Conservation (phyloP, 1,140 invertebrate species). For the Drosophila takahashii region DNA sequence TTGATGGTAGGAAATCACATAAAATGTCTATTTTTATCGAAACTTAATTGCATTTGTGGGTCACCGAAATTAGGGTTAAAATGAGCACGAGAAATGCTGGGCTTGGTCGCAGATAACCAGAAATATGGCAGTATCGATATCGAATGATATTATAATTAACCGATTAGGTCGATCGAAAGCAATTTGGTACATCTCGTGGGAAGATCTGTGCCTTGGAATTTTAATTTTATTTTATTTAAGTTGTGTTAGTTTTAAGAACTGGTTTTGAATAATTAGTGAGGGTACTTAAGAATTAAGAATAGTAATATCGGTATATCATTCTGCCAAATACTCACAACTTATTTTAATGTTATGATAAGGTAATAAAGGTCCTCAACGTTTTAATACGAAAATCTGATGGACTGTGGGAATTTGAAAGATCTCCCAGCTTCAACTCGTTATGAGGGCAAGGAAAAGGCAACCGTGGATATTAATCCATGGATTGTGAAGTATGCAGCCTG, state of each 20-base stretch:
- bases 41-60: slow-evolving; percentile 79
- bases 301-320: too few species aligned
- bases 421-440: not conserved
- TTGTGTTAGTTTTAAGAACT: not conserved
- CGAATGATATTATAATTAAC: slow-evolving; percentile 30
- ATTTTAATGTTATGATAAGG: not conserved
- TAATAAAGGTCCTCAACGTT: not conserved
- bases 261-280: too few species aligned
- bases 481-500: slow-evolving; percentile 3
- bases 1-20: slow-evolving; percentile 66
- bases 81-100: slow-evolving; percentile 46
- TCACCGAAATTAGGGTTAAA: slow-evolving; percentile 69
- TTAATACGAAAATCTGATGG: not conserved
- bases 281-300: too few species aligned
- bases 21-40: slow-evolving; percentile 78
- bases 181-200: not conserved
- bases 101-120: slow-evolving; percentile 33
- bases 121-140: slow-evolving; percentile 25
- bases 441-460: not conserved
- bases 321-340: not conserved
- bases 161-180: not conserved
- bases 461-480: slow-evolving; percentile 18
- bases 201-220: not conserved
- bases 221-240: not conserved
- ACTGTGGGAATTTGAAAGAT: slow-evolving; percentile 12